Evolutionary conservation across 2,888 invertebrate genomes (phyloP).

Genomic region (Drosophila algonquin): DNA sequence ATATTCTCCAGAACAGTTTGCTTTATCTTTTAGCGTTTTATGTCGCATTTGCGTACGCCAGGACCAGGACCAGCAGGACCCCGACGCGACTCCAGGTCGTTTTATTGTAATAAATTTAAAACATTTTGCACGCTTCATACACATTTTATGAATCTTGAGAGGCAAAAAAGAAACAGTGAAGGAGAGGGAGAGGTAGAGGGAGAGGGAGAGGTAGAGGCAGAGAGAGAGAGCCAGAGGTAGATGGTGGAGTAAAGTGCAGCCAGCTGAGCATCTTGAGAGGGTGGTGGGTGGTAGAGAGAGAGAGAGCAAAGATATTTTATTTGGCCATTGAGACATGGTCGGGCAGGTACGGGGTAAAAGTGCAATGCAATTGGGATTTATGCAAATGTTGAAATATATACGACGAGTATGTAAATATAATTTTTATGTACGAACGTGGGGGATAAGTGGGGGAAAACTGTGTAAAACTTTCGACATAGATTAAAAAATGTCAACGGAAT

Average conservation of each 20-base stretch:
- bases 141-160: constrained; percentile 75
- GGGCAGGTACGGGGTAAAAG: constrained; percentile 59
- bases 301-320: constrained; percentile 66
- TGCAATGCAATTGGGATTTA: constrained; percentile 79
- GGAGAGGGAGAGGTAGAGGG: constrained; percentile 31
- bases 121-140: constrained; percentile 77
- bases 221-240: neutral
- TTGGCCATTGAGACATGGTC: constrained; percentile 73
- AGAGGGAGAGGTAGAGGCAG: constrained; percentile 17
- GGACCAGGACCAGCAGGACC: constrained; percentile 26
- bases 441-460: neutral
- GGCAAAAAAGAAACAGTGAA: constrained; percentile 18
- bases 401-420: constrained; percentile 15
- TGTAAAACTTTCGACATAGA: constrained; percentile 71
- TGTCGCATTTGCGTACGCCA: constrained; percentile 74
- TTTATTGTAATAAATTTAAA: constrained; percentile 80
- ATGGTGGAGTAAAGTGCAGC: constrained; percentile 56
- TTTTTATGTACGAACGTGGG: neutral
- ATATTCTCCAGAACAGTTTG: constrained; percentile 39
- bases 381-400: constrained; percentile 70
- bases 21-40: constrained; percentile 76
- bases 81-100: constrained; percentile 57
- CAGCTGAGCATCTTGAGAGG: constrained; percentile 62
- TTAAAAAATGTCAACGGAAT: constrained; percentile 76
- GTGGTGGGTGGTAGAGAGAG: neutral